Conservation (phyloP, 1,140 invertebrate species). For the Eupristina koningsbergeri region DNA sequence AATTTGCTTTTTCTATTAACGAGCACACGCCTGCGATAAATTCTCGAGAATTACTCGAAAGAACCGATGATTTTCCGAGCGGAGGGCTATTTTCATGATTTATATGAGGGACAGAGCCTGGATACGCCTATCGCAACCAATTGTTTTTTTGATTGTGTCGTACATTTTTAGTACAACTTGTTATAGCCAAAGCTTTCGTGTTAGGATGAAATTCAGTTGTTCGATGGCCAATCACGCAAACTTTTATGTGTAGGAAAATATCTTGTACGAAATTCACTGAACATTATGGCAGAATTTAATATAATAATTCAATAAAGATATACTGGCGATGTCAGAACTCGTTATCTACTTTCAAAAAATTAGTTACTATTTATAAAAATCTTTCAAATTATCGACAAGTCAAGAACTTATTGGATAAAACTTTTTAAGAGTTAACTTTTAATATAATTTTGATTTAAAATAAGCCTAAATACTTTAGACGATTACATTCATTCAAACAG, state of each 20-base stretch:
- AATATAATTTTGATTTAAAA: too few species aligned
- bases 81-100: not conserved
- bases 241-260: not conserved
- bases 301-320: not conserved
- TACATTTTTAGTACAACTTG: not conserved
- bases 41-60: not conserved
- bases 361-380: too few species aligned
- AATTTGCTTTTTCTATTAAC: conserved; percentile 41
- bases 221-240: not conserved
- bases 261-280: not conserved
- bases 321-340: not conserved
- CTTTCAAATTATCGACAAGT: too few species aligned
- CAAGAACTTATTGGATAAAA: too few species aligned
- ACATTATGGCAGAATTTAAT: not conserved
- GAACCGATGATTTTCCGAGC: not conserved
- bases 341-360: not conserved
- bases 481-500: too few species aligned
- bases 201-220: not conserved
- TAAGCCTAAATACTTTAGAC: too few species aligned
- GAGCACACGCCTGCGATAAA: not conserved
- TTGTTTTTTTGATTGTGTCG: not conserved
- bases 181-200: not conserved
- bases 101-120: not conserved
- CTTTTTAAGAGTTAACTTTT: too few species aligned
- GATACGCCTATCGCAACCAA: not conserved